These are phyloP conservation scores for Lepeophtheirus nordmannii DNA, from an alignment of 2,888 invertebrate species.

Conservation along the genomic window DNA sequence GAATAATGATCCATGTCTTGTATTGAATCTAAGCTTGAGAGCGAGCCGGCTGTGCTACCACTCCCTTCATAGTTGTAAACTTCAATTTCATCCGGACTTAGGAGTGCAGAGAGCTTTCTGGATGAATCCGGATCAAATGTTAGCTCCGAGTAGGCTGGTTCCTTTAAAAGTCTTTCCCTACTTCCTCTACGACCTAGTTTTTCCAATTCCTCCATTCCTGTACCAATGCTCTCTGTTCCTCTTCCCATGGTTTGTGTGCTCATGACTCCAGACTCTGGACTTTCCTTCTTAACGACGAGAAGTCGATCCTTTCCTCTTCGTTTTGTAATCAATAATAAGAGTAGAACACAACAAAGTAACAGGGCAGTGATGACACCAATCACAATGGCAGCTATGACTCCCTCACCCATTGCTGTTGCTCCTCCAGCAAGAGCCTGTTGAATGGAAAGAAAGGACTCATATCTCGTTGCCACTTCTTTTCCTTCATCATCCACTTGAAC, in stretches of 20 bases:
- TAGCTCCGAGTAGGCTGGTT: background rate
- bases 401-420: background rate
- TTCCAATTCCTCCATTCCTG: background rate
- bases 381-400: slow-evolving; percentile 13
- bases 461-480: background rate
- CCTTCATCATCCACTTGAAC: slow-evolving; percentile 8
- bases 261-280: background rate
- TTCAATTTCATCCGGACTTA: background rate
- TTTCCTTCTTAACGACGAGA: background rate
- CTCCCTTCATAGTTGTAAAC: background rate
- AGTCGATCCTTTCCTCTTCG: background rate
- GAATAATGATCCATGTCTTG: background rate
- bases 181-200: background rate
- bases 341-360: background rate
- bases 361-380: background rate
- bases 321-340: background rate
- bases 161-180: background rate
- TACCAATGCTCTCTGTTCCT: background rate
- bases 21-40: background rate
- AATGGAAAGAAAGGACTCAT: slow-evolving; percentile 4
- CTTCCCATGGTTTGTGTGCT: background rate
- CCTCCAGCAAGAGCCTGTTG: background rate
- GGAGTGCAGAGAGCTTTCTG: background rate
- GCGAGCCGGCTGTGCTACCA: background rate
- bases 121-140: background rate